phyloP scores from a whole-genome alignment of 2,797 vertebrate species.

The Thamnophis elegans region DNA sequence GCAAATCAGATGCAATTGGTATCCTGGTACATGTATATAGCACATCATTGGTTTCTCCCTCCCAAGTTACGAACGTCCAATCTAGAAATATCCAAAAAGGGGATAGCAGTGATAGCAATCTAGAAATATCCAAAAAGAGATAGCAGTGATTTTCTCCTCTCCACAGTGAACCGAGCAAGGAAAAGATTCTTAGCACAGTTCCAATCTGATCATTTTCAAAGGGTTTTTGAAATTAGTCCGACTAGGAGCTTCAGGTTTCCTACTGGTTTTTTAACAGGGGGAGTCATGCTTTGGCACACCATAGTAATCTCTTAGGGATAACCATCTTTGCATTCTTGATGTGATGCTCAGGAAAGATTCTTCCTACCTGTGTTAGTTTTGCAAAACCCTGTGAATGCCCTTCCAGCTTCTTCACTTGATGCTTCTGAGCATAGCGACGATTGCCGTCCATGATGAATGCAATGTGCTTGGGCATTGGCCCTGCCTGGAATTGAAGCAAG shows the following conservation, averaged over 20 bases:
- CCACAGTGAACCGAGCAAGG: no score
- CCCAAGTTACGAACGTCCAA: background rate
- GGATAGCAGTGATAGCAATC: no score
- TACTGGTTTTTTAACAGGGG: background rate
- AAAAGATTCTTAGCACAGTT: background rate
- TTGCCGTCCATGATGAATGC: slow-evolving; percentile 99
- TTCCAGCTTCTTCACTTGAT: slow-evolving; percentile 87
- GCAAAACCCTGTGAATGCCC: slow-evolving; percentile 95
- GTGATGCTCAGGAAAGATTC: background rate
- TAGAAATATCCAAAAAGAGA: no score
- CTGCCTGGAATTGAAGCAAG: slow-evolving; percentile 75
- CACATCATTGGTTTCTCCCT: background rate
- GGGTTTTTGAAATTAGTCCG: background rate
- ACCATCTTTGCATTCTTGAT: background rate
- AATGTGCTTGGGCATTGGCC: slow-evolving; percentile 93
- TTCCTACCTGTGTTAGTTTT: slow-evolving; percentile 89
- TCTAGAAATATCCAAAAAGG: background rate
- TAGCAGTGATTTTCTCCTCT: background rate
- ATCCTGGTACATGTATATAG: background rate
- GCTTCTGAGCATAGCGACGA: slow-evolving; percentile 92
- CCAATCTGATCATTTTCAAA: background rate
- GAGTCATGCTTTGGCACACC: background rate
- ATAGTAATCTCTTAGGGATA: background rate
- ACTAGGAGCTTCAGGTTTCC: background rate
- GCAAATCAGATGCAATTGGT: background rate